phyloP scores from a whole-genome alignment of 1,140 invertebrate genomes.

The Frieseomelitta varia region DNA sequence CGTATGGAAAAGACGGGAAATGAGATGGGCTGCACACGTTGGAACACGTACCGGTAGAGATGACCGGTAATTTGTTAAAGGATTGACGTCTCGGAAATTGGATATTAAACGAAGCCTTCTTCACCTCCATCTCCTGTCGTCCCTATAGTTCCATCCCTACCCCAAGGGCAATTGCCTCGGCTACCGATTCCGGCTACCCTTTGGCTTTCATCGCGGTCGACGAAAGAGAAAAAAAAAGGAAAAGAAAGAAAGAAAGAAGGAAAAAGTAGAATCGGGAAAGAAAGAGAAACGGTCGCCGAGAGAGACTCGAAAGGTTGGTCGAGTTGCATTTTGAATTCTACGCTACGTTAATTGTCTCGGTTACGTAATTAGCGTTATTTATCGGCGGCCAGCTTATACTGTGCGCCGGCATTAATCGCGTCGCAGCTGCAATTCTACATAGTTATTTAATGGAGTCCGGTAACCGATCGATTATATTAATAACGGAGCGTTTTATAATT shows the following conservation, averaged over 20 bases:
- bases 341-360: constrained; percentile 26
- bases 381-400: constrained; percentile 6
- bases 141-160: constrained; percentile 10
- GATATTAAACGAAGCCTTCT: constrained; percentile 75
- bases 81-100: constrained; percentile 78
- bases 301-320: neutral
- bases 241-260: no score
- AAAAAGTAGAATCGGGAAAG: neutral
- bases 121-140: constrained; percentile 46
- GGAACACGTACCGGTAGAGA: constrained; percentile 65
- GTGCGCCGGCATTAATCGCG: constrained; percentile 31
- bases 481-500: constrained; percentile 42
- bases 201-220: constrained; percentile 5
- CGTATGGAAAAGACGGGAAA: constrained; percentile 65
- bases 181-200: constrained; percentile 41
- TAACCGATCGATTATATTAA: constrained; percentile 42
- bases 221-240: neutral
- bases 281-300: neutral
- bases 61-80: constrained; percentile 76
- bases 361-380: constrained; percentile 26
- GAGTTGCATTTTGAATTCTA: neutral
- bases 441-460: constrained; percentile 40
- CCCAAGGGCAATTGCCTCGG: constrained; percentile 40
- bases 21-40: constrained; percentile 67
- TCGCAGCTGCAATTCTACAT: constrained; percentile 29